phyloP scores from a whole-genome alignment of 2,888 invertebrate genomes.

The Tryphoninae sp. region DNA sequence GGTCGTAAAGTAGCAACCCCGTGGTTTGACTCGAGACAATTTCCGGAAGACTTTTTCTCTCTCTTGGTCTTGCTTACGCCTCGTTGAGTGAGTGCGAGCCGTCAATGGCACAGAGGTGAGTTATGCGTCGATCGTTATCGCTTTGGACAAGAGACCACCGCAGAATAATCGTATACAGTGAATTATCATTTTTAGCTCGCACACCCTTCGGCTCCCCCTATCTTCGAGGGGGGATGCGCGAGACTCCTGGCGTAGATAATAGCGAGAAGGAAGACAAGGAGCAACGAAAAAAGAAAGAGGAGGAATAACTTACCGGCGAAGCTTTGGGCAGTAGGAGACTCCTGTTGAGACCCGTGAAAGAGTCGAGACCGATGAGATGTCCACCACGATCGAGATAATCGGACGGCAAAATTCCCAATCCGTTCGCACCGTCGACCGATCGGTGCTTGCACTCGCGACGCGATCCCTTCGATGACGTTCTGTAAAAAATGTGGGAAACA shows the following conservation, averaged over 20 bases:
- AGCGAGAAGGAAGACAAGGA: background rate
- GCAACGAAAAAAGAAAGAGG: background rate
- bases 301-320: conserved; percentile 72
- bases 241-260: background rate
- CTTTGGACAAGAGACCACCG: conserved; percentile 27
- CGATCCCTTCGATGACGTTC: conserved; percentile 74
- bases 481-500: conserved; percentile 61
- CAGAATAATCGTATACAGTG: conserved; percentile 52
- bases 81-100: background rate
- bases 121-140: conserved; percentile 64
- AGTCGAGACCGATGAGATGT: conserved; percentile 77
- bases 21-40: conserved; percentile 55
- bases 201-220: background rate
- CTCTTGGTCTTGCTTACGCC: background rate
- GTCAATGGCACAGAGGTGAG: conserved; percentile 44
- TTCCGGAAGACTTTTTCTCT: conserved; percentile 49
- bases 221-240: conserved; percentile 10
- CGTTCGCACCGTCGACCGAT: conserved; percentile 72
- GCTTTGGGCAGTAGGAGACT: conserved; percentile 75
- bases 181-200: conserved; percentile 47
- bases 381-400: conserved; percentile 79
- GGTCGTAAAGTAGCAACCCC: conserved; percentile 42
- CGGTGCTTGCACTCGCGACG: conserved; percentile 77
- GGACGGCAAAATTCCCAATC: conserved; percentile 76
- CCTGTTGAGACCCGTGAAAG: conserved; percentile 73